Percentiles rank a stretch among this genome's conserved stretches.
Evolutionary conservation across 2,888 invertebrate genomes (phyloP).

Genomic region (Drosophila sordidapex): DNA sequence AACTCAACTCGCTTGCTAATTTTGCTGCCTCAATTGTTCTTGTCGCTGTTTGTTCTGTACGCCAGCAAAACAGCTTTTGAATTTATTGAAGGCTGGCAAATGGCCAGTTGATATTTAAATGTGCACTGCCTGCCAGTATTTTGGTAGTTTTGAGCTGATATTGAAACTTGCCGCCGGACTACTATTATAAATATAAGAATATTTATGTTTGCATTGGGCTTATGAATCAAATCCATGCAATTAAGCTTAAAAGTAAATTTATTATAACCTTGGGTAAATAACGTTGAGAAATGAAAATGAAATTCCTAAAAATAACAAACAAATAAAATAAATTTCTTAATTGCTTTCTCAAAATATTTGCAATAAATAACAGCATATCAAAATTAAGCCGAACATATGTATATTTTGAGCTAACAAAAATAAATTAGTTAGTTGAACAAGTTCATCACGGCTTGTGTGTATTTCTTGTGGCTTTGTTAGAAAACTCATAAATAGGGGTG

Average conservation of each 20-base stretch:
- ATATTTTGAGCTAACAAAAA: background rate
- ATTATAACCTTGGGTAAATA: slow-evolving; percentile 16
- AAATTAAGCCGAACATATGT: background rate
- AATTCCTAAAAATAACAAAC: background rate
- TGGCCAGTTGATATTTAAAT: slow-evolving; percentile 31
- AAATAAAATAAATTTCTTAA: slow-evolving; percentile 10
- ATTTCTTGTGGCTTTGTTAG: background rate
- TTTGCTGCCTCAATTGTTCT: slow-evolving; percentile 33
- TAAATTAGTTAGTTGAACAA: background rate
- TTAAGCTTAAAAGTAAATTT: slow-evolving; percentile 8
- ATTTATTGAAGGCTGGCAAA: slow-evolving; percentile 11
- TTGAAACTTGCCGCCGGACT: slow-evolving; percentile 13
- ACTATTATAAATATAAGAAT: slow-evolving; percentile 27
- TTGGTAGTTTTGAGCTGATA: slow-evolving; percentile 36
- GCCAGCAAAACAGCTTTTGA: slow-evolving; percentile 15
- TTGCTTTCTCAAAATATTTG: background rate
- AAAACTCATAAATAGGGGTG: background rate
- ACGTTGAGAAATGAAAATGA: slow-evolving; percentile 5
- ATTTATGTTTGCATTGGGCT: slow-evolving; percentile 35
- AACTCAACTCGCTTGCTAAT: slow-evolving; percentile 30
- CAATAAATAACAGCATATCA: background rate
- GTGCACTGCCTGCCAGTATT: slow-evolving; percentile 10
- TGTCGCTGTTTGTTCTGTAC: slow-evolving; percentile 18
- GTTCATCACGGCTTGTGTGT: background rate
- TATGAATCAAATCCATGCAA: slow-evolving; percentile 5